Evolutionary conservation across 2,113 vertebrate genomes (phyloP).

Genomic region (Megaceryle maxima): DNA sequence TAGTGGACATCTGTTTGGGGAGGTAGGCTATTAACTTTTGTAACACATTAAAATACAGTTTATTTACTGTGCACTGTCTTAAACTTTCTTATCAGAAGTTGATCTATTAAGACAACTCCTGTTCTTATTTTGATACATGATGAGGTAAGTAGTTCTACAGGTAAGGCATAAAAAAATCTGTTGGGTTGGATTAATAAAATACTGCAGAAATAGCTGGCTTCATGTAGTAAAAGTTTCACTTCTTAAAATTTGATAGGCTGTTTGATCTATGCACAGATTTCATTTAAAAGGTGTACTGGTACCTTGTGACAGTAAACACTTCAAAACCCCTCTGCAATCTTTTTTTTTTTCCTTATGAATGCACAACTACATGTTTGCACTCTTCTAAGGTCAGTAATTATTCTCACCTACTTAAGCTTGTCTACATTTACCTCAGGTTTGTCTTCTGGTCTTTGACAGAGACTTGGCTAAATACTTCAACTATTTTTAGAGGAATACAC

Average conservation of each 20-base stretch:
- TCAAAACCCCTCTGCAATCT: neutral
- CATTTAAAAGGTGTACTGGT: neutral
- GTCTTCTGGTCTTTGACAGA: neutral
- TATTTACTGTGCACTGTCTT: constrained; percentile 37
- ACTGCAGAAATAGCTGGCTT: neutral
- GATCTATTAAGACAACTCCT: neutral
- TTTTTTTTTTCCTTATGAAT: neutral
- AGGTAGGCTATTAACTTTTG: neutral
- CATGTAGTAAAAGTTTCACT: neutral
- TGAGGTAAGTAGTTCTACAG: constrained; percentile 53
- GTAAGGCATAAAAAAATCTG: constrained; percentile 1
- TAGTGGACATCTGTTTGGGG: neutral
- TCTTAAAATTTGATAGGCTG: neutral
- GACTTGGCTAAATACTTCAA: neutral
- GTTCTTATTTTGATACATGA: neutral
- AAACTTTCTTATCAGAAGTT: constrained; percentile 6
- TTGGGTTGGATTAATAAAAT: neutral
- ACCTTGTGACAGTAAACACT: neutral
- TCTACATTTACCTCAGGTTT: neutral
- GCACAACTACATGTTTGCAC: neutral
- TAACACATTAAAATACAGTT: constrained; percentile 30
- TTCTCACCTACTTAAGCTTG: neutral
- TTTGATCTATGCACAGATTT: neutral
- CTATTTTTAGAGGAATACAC: neutral
- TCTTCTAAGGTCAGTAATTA: neutral